phyloP scores from a whole-genome alignment of 2,888 invertebrate species.

The Cyrtodaria siliqua region DNA sequence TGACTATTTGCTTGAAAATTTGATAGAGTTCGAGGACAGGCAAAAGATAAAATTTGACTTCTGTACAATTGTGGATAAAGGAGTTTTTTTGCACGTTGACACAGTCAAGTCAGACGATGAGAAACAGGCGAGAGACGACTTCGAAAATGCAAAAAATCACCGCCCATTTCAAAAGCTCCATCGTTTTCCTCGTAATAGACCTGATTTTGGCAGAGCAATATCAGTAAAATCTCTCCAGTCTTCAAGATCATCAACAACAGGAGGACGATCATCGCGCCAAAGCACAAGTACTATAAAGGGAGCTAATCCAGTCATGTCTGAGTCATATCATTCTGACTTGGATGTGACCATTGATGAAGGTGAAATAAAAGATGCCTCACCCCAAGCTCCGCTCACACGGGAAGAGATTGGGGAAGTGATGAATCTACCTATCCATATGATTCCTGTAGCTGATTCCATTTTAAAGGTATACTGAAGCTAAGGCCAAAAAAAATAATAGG shows the following conservation, averaged over 20 bases:
- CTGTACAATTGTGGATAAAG: constrained; percentile 43
- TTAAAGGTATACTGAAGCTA: constrained; percentile 24
- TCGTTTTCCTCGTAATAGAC: constrained; percentile 20
- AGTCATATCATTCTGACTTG: constrained; percentile 36
- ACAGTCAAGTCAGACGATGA: constrained; percentile 59
- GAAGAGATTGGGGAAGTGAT: constrained; percentile 24
- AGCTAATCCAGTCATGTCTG: constrained; percentile 11
- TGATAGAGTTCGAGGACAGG: constrained; percentile 56
- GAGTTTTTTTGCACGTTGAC: constrained; percentile 48
- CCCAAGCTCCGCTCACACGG: no score
- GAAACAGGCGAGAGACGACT: constrained; percentile 55
- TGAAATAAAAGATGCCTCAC: constrained; percentile 4
- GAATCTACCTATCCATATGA: constrained; percentile 38
- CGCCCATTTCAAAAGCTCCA: constrained; percentile 49
- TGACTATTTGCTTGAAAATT: constrained; percentile 52
- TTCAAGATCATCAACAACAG: not conserved
- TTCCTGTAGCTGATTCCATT: constrained; percentile 44
- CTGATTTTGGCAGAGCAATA: constrained; percentile 41
- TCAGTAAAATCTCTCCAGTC: constrained; percentile 20
- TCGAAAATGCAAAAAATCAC: constrained; percentile 57
- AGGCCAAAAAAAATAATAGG: no score
- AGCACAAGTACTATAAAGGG: constrained; percentile 34
- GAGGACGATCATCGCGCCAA: constrained; percentile 16
- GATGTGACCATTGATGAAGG: constrained; percentile 48
- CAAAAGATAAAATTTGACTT: constrained; percentile 61